Percentiles rank a stretch among this genome's conserved stretches.
Evolutionary conservation across 2,888 invertebrate genomes (phyloP).

Genomic region (Oscheius sp.): DNA sequence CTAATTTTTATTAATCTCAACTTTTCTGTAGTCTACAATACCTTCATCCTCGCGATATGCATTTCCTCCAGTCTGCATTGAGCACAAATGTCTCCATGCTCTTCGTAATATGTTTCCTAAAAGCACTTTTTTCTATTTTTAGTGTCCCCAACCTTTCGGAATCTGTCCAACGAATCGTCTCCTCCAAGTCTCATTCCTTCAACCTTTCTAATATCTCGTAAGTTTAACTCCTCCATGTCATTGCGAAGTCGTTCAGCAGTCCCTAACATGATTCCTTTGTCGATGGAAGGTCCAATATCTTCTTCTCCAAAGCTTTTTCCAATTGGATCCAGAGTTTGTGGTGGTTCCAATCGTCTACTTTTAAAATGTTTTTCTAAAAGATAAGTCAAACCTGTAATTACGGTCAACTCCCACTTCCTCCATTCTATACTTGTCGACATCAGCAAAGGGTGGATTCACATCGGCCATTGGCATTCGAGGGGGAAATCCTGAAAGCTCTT

Average conservation of each 20-base stretch:
- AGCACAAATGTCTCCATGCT: constrained; percentile 49
- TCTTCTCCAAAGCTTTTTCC: constrained; percentile 34
- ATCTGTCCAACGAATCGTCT: background rate
- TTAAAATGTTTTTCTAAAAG: too few relatives aligned
- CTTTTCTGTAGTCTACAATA: background rate
- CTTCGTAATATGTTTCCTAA: constrained; percentile 9
- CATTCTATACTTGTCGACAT: constrained; percentile 44
- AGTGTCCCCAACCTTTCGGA: background rate
- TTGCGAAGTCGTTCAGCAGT: background rate
- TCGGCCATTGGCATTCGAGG: constrained; percentile 30
- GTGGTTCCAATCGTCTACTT: constrained; percentile 29
- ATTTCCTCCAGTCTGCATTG: constrained; percentile 56
- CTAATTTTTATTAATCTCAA: background rate
- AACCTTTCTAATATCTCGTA: background rate
- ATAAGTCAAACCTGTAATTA: constrained; percentile 34
- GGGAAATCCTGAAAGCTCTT: background rate
- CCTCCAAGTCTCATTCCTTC: background rate
- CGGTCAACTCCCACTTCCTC: constrained; percentile 43
- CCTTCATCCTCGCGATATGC: constrained; percentile 42
- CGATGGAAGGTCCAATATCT: constrained; percentile 34
- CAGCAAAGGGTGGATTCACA: constrained; percentile 25
- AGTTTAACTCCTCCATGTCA: background rate
- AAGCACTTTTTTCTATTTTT: background rate
- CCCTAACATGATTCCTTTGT: constrained; percentile 37
- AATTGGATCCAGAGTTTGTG: constrained; percentile 30